A percentile compares a stretch with the other conserved stretches of the same genome.
phyloP scores from a whole-genome alignment of 2,888 invertebrate species.

The Cepaea hortensis region DNA sequence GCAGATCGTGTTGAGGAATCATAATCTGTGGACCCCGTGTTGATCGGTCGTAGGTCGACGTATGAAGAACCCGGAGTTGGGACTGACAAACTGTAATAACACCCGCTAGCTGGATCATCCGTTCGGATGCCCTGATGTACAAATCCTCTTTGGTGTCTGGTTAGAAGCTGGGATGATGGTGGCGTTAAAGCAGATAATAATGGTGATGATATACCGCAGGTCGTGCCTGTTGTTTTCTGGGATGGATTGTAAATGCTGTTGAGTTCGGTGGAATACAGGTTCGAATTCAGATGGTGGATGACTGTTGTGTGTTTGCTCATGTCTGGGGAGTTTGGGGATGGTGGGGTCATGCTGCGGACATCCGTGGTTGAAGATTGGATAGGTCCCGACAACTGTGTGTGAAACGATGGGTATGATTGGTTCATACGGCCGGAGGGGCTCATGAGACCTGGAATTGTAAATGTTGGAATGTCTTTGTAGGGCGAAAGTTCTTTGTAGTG shows the following conservation, averaged over 20 bases:
- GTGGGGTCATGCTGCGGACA: constrained; percentile 91
- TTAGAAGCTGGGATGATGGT: not conserved
- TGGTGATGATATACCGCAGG: not conserved
- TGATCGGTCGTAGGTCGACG: constrained; percentile 37
- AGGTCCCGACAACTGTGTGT: constrained; percentile 32
- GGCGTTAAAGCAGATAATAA: not conserved
- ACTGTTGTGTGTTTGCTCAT: constrained; percentile 80
- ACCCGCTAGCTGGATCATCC: constrained; percentile 36
- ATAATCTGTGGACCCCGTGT: constrained; percentile 38
- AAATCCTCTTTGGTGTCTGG: constrained; percentile 16
- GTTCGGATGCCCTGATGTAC: constrained; percentile 24
- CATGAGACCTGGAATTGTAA: constrained; percentile 51
- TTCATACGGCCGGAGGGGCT: constrained; percentile 32
- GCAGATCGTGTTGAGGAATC: constrained; percentile 52
- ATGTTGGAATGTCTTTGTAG: constrained; percentile 42
- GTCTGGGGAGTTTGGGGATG: constrained; percentile 95
- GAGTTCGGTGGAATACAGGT: not conserved
- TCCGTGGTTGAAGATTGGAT: constrained; percentile 56
- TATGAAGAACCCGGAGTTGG: constrained; percentile 32
- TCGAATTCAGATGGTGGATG: constrained; percentile 26
- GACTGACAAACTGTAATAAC: constrained; percentile 49
- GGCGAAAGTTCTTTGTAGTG: not conserved
- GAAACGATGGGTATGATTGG: constrained; percentile 30
- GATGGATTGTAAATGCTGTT: not conserved
- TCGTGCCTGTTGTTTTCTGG: not conserved